Percentiles rank a stretch among this genome's conserved stretches.
Evolutionary conservation across 1,140 invertebrate species (phyloP).

Genomic region (Amyelois transitella): DNA sequence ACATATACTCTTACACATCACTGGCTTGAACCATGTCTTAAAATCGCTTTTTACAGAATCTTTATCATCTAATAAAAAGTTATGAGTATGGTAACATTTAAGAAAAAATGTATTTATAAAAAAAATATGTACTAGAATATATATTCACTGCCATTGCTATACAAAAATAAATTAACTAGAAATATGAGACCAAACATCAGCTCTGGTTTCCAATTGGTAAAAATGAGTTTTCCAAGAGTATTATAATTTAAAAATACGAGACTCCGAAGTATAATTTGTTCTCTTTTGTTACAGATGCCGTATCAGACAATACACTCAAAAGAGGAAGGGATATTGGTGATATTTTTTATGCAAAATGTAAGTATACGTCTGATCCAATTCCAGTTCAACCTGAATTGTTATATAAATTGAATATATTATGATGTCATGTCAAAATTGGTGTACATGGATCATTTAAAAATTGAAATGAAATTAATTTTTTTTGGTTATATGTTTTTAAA

Average conservation of each 20-base stretch:
- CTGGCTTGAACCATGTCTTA: too few species aligned
- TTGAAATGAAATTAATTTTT: background rate
- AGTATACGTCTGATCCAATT: slow-evolving; percentile 21
- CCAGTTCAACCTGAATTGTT: background rate
- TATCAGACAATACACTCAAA: slow-evolving; percentile 40
- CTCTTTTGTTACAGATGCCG: slow-evolving; percentile 55
- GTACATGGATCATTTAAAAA: background rate
- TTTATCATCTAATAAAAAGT: too few species aligned
- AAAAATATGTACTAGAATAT: too few species aligned
- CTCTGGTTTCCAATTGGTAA: too few species aligned
- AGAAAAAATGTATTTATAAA: too few species aligned
- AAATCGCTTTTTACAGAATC: too few species aligned
- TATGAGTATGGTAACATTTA: too few species aligned
- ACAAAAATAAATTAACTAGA: too few species aligned
- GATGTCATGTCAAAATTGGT: background rate
- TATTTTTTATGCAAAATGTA: slow-evolving; percentile 57
- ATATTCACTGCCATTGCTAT: too few species aligned
- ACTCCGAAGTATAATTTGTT: slow-evolving; percentile 7
- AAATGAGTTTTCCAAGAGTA: too few species aligned
- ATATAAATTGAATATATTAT: background rate
- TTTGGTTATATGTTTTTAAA: background rate
- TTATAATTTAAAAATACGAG: background rate
- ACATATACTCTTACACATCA: too few species aligned
- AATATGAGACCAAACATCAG: too few species aligned
- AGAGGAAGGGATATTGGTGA: slow-evolving; percentile 28